Conservation (phyloP, 2,797 vertebrate genomes). For the Protosalanx chinensis region DNA sequence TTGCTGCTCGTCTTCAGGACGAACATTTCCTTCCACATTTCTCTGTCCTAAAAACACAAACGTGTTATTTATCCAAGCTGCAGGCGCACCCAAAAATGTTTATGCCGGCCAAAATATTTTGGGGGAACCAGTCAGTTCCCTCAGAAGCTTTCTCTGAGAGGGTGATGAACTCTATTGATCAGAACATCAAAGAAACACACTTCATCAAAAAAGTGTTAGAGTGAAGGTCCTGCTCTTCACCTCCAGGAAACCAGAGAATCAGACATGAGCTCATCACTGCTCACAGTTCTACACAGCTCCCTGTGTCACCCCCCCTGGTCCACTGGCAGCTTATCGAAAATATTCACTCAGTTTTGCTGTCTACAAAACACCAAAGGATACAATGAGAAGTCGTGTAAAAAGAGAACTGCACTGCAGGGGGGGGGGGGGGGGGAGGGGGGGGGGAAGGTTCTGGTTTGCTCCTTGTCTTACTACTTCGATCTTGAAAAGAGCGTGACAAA, state of each 20-base stretch:
- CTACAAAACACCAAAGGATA: not conserved
- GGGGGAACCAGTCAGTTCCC: conserved; percentile 1
- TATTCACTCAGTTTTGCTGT: not conserved
- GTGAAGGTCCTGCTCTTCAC: not conserved
- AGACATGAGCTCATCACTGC: conserved; percentile 12
- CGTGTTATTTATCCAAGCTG: not conserved
- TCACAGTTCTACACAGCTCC: conserved; percentile 8
- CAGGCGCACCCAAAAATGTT: not conserved
- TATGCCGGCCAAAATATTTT: not conserved
- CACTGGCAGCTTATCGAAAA: not conserved
- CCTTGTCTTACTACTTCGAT: not conserved
- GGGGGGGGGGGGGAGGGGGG: too few species aligned
- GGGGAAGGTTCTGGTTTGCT: too few species aligned
- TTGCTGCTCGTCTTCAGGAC: not conserved
- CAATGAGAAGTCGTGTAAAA: too few species aligned
- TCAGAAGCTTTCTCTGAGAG: too few species aligned
- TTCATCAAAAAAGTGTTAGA: not conserved
- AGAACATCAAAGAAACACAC: conserved; percentile 14
- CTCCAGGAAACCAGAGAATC: conserved; percentile 22
- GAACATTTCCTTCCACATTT: too few species aligned
- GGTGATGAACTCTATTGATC: not conserved
- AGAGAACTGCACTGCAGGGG: too few species aligned
- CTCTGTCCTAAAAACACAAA: not conserved
- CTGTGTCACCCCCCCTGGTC: not conserved
- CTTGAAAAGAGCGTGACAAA: not conserved